phyloP scores from a whole-genome alignment of 2,888 invertebrate species.

The Gryllus longicercus region DNA sequence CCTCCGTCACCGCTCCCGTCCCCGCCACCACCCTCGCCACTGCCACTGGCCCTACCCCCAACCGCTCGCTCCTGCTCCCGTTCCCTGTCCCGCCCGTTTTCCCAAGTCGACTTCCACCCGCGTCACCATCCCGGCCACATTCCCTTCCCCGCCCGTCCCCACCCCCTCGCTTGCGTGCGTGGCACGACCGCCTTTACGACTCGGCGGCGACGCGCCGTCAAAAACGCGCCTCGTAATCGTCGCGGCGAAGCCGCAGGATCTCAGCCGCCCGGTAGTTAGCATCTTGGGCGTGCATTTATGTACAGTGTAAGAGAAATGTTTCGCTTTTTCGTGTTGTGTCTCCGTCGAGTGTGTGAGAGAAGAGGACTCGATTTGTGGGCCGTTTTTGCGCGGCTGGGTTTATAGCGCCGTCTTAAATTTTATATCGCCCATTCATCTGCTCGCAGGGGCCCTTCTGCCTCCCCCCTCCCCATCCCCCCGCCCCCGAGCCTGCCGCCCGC shows the following conservation, averaged over 20 bases:
- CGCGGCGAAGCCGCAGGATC: not conserved
- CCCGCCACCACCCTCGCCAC: not conserved
- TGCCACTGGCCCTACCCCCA: no score
- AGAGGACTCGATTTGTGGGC: slow-evolving; percentile 17
- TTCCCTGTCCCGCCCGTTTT: no score
- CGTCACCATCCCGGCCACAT: no score
- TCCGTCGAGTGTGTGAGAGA: not conserved
- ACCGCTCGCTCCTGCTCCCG: no score
- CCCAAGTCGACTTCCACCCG: no score
- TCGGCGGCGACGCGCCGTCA: not conserved
- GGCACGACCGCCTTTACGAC: no score
- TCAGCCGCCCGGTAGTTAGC: not conserved
- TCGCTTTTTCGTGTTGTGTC: not conserved
- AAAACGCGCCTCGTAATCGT: not conserved
- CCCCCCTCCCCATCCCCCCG: not conserved
- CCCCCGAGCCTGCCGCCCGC: not conserved
- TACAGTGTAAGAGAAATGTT: slow-evolving; percentile 11
- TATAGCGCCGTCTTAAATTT: slow-evolving; percentile 8
- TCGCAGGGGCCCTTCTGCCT: not conserved
- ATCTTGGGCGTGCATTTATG: not conserved
- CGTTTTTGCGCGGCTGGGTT: not conserved
- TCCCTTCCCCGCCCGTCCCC: no score
- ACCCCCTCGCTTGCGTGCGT: no score
- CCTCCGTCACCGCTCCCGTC: not conserved
- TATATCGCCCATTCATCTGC: slow-evolving; percentile 17